A percentile compares a stretch with the other conserved stretches of the same genome.
Evolutionary conservation across 2,797 vertebrate genomes (phyloP).

Genomic region (Ibycter americanus): DNA sequence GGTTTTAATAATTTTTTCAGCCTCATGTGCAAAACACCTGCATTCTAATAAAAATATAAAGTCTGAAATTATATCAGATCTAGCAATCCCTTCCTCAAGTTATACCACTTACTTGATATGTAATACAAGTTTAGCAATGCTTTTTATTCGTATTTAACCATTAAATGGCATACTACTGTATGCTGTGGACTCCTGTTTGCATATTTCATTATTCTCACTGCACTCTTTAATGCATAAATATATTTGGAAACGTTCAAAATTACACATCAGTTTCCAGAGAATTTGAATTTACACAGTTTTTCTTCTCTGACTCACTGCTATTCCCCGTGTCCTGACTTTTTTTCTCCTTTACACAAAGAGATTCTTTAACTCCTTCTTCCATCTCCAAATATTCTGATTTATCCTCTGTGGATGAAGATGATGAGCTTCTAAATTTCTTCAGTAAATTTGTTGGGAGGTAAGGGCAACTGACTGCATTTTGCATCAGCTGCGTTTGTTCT

Average conservation of each 20-base stretch:
- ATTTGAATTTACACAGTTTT: conserved; percentile 92
- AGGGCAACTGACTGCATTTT: conserved; percentile 83
- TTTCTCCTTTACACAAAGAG: conserved; percentile 92
- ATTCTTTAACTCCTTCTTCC: conserved; percentile 98
- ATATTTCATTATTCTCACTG: conserved; percentile 81
- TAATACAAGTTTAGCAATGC: conserved; percentile 75
- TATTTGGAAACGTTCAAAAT: conserved; percentile 77
- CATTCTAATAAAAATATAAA: conserved; percentile 84
- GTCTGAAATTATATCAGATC: conserved; percentile 72
- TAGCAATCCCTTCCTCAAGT: conserved; percentile 69
- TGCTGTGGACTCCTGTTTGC: conserved; percentile 77
- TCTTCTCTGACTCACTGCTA: conserved; percentile 92
- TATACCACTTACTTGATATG: conserved; percentile 76
- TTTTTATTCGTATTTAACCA: conserved; percentile 76
- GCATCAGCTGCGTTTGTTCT: conserved; percentile 87
- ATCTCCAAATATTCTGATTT: conserved; percentile 99
- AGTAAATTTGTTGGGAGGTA: conserved; percentile 92
- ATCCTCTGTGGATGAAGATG: conserved; percentile 91
- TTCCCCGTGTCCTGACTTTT: conserved; percentile 90
- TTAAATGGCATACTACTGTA: conserved; percentile 74
- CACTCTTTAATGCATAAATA: conserved; percentile 82
- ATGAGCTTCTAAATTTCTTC: conserved; percentile 90
- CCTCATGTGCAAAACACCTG: conserved; percentile 82
- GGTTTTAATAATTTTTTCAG: conserved; percentile 61
- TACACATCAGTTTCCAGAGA: conserved; percentile 99